phyloP scores from a whole-genome alignment of 1,140 invertebrate species.

The Mizuhopecten yessoensis region DNA sequence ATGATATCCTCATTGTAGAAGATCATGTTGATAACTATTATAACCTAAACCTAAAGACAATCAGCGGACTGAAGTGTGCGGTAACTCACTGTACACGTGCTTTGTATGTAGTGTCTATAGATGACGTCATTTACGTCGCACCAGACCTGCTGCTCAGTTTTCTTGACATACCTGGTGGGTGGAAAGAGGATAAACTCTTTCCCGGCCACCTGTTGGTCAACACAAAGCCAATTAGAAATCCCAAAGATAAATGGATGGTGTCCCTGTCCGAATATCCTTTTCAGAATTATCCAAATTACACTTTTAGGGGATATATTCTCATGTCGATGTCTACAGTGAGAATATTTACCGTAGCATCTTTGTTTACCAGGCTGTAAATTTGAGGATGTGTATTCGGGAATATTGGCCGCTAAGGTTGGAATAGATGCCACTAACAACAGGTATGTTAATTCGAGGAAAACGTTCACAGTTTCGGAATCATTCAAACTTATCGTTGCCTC shows the following conservation, averaged over 20 bases:
- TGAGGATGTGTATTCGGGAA: slow-evolving; percentile 14
- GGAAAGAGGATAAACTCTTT: not conserved
- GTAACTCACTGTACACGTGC: not conserved
- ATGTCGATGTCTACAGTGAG: not conserved
- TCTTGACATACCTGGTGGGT: not conserved
- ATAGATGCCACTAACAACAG: not conserved
- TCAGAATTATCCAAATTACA: not conserved
- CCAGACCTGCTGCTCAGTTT: not conserved
- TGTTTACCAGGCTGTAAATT: not conserved
- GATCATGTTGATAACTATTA: not conserved
- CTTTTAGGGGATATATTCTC: not conserved
- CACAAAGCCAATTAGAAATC: not conserved
- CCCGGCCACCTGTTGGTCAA: not conserved
- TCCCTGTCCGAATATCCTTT: not conserved
- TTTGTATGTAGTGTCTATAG: not conserved
- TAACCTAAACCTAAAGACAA: not conserved
- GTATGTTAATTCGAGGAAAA: not conserved
- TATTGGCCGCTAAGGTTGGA: not conserved
- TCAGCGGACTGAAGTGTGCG: not conserved
- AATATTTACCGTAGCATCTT: not conserved
- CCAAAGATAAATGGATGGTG: not conserved
- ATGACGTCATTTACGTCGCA: not conserved
- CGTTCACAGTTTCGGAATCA: not conserved
- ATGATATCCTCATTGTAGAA: not conserved
- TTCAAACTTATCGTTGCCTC: not conserved